Evolutionary conservation across 2,113 vertebrate genomes (phyloP).

Genomic region (Cichladusa arquata): DNA sequence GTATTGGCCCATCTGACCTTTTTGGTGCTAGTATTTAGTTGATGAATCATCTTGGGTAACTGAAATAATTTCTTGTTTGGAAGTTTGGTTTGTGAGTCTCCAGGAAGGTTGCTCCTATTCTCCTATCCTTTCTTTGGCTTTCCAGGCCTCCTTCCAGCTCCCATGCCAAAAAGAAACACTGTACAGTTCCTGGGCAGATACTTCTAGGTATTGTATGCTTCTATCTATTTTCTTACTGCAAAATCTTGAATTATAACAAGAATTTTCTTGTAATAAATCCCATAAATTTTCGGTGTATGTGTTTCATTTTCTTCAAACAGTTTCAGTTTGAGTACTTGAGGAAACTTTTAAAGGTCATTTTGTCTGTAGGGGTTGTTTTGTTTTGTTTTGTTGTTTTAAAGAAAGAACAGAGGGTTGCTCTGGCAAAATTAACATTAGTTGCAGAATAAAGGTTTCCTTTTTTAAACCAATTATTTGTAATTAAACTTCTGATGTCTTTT

Average conservation of each 20-base stretch:
- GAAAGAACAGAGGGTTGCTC: neutral
- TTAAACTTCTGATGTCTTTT: neutral
- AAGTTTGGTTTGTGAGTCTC: neutral
- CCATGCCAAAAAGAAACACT: neutral
- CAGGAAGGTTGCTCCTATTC: neutral
- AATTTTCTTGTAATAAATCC: neutral
- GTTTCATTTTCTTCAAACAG: neutral
- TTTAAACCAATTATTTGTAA: slow-evolving; percentile 14
- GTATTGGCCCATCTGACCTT: neutral
- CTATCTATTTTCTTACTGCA: neutral
- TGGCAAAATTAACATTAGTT: neutral
- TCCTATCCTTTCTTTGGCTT: neutral
- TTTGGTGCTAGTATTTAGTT: neutral
- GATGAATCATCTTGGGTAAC: neutral
- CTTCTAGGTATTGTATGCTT: neutral
- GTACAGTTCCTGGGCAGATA: neutral
- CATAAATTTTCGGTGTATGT: neutral
- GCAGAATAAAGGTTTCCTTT: neutral
- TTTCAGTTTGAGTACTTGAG: neutral
- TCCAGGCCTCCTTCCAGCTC: neutral
- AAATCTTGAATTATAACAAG: neutral
- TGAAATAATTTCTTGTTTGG: neutral
- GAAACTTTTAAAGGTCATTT: neutral
- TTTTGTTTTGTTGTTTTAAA: too few relatives aligned
- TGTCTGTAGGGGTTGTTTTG: neutral